Percentiles rank a stretch among this genome's conserved stretches.
Evolutionary conservation across 2,797 vertebrate species (phyloP).

Genomic region (Babyrousa celebensis): DNA sequence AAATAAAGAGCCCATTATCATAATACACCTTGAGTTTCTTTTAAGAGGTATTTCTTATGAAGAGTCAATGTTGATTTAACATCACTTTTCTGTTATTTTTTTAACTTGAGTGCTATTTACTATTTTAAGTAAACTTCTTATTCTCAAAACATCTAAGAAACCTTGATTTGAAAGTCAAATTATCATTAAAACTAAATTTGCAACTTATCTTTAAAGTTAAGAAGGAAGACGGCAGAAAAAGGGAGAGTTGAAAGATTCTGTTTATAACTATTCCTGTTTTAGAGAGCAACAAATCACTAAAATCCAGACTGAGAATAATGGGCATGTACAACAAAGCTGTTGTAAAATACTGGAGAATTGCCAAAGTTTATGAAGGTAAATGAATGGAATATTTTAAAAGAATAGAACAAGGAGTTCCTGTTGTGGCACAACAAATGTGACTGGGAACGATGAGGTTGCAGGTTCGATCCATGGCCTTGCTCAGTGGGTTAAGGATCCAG

Average conservation of each 20-base stretch:
- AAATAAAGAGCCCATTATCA: background rate
- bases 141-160: background rate
- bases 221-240: background rate
- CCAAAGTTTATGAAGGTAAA: background rate
- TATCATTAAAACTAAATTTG: constrained; percentile 27
- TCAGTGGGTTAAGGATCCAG: no score
- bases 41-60: no score
- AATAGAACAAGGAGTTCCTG: no score
- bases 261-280: background rate
- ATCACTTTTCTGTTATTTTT: no score
- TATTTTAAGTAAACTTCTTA: no score
- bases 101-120: no score
- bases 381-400: background rate
- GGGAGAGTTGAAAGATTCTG: background rate
- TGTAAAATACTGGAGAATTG: background rate
- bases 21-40: no score
- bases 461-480: no score
- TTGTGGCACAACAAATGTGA: no score
- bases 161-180: background rate
- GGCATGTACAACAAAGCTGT: background rate
- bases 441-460: no score
- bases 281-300: background rate
- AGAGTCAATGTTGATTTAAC: no score
- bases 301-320: background rate
- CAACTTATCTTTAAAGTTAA: background rate